Evolutionary conservation across 2,888 invertebrate species (phyloP).

Genomic region (Heliconius hortense): DNA sequence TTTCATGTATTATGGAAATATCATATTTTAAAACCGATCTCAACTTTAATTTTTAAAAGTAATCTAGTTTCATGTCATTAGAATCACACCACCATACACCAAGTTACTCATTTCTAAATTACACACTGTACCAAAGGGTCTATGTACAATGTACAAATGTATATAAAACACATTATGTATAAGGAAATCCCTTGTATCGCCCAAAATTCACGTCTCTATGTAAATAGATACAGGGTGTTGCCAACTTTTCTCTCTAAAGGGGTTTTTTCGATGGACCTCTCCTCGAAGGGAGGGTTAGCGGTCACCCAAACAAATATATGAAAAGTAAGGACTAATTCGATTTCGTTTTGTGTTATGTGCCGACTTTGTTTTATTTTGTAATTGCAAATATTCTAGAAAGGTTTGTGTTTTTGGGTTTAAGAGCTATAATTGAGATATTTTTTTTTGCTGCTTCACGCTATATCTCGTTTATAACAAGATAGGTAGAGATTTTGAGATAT

Average conservation of each 20-base stretch:
- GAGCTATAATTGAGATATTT: not conserved
- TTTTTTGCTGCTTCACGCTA: too few species aligned
- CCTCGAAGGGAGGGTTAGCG: constrained; percentile 45
- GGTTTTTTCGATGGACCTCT: constrained; percentile 62
- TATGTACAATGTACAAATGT: not conserved
- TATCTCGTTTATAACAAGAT: not conserved
- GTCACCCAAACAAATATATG: constrained; percentile 55
- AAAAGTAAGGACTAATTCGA: constrained; percentile 54
- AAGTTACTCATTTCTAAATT: not conserved
- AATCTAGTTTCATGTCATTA: not conserved
- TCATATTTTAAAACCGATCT: too few species aligned
- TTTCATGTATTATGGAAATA: too few species aligned
- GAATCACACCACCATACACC: not conserved
- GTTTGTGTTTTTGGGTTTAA: constrained; percentile 11
- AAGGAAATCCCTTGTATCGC: constrained; percentile 16
- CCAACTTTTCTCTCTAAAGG: constrained; percentile 67
- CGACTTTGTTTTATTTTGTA: constrained; percentile 13
- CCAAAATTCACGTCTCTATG: constrained; percentile 41
- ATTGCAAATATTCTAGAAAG: constrained; percentile 12
- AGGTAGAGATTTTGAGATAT: not conserved
- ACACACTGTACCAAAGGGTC: not conserved
- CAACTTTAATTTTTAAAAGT: too few species aligned
- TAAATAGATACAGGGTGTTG: constrained; percentile 47
- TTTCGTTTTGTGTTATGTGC: constrained; percentile 46
- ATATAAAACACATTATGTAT: constrained; percentile 2